Evolutionary conservation across 1,140 invertebrate species (phyloP), one percentile per base, ranked within the genome.

Genomic region (Idris sp.): DNA sequence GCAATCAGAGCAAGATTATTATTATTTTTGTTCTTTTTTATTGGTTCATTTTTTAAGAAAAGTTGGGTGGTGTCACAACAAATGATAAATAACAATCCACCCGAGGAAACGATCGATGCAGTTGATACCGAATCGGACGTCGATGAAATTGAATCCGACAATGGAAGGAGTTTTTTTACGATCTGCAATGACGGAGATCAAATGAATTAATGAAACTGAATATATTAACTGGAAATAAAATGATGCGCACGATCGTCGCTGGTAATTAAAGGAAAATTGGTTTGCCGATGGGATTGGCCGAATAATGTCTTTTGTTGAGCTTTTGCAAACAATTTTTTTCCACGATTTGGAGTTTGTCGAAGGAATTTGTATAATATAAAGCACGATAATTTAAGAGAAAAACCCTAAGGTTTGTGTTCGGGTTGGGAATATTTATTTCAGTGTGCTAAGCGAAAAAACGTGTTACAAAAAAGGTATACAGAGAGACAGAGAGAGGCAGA

Each of bases 121-220:
- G 48, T 67, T 67, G 62, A 67, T 67, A 67, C 62, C 43, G 31
- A 54, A 40, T 16, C 62, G 62, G 62, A 56, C 41, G 49, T 48
- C 14, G 62, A 56, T 56, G 62, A 67, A 67, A 67, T 56, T 67
- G 61, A 65, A 65, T 65, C 48, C 48, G 25, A 54, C 49, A 46
- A 38, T 38, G 49, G 49, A 46, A 54, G n/a, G 41, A 65, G 28
- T 53, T 46, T 46, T 54, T 46, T 3, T 38, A 65, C 28, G 28
- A 2, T n/a, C n/a, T 35, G 10, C 19, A 0, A 18, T n/a, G 25
- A 30, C 36, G 16, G 30, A 36, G 46, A 51, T 62, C 44, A 36
- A 25, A 33, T 15, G 48, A 44, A 43, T 54, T 61, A 51, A 62
- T 49, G 28, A 51, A 26, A 51, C 33, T 46, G 58, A 62, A 51